Evolutionary conservation across 2,113 vertebrate genomes (phyloP), one percentile per base, ranked within the genome.

Genomic region (Solea senegalensis): DNA sequence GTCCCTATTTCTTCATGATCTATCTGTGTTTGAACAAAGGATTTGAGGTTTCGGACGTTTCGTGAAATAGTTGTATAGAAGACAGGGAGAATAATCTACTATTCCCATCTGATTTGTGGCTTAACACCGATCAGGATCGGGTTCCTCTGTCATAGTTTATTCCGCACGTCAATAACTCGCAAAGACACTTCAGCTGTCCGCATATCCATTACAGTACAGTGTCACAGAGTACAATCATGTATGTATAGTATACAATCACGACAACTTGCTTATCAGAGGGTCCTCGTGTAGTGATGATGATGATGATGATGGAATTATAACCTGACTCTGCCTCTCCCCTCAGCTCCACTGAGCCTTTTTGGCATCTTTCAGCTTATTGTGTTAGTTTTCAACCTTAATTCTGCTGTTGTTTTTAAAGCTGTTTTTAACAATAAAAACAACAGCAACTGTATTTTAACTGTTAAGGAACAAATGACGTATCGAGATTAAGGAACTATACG

Each of bases 381-480:
- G 70, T 64, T 74, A 26, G 2, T 76, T 69, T 65, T 54, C 14
- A 43, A 11, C 43, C n/a, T 45, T 43, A 8, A 16, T 67, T 69
- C 50, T n/a, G 27, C 48, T 61, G 13, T 51, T 34, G 11, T 21
- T 21, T 52, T 16, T 68, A 9, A 16, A 28, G 27, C 27, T 54
- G 5, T 14, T 34, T 48, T 13, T 14, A 2, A 11, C 2, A 48
- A 3, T 34, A 34, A 34, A 28, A 63, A 28, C 59, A 2, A 65
- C 52, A 43, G n/a, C 21, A 45, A 34, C 6, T 2, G 7, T 45
- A 9, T 27, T 27, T 1, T 26, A 2, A 4, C 8, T 3, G 44
- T 21, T 26, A 8, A n/a, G 3, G 40, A 45, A n/a, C 4, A 0
- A 61, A 10, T n/a, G 7, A 57, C 8, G 12, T 34, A 34, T 34